Conservation (phyloP, 2,113 vertebrate genomes). For the Lathamus discolor region DNA sequence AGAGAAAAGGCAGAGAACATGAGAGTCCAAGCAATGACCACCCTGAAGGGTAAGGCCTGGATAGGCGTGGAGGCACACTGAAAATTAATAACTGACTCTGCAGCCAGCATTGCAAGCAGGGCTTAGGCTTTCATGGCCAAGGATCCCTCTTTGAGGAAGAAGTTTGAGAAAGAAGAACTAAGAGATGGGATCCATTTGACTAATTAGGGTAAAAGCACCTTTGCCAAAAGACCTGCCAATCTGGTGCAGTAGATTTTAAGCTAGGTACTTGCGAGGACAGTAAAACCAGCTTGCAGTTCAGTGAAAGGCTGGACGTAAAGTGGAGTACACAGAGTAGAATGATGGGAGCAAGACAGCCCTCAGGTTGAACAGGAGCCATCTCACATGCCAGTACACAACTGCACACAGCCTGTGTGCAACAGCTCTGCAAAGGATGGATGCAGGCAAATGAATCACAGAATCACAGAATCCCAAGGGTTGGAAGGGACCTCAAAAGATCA, state of each 20-base stretch:
- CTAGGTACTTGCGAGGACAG: background rate
- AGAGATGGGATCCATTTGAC: background rate
- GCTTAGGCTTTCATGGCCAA: background rate
- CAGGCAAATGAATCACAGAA: background rate
- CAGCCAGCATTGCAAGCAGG: background rate
- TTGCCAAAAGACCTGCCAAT: background rate
- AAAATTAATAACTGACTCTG: background rate
- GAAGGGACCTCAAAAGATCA: too few relatives aligned
- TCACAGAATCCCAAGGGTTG: too few relatives aligned
- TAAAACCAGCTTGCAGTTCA: background rate
- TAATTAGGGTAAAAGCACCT: background rate
- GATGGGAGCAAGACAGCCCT: background rate
- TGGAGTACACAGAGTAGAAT: background rate
- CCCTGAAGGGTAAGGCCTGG: background rate
- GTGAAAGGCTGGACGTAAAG: background rate
- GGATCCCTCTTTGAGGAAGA: background rate
- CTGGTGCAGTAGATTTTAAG: background rate
- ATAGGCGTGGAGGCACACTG: background rate
- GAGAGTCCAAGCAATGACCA: background rate
- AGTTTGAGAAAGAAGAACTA: background rate
- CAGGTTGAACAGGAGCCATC: background rate
- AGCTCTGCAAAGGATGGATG: background rate
- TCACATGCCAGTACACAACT: background rate
- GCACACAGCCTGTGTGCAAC: background rate
- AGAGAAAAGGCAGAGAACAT: background rate